These are phyloP conservation scores for Aleiodes leptofemur DNA, from an alignment of 2,888 invertebrate genomes.

Conservation along the genomic window DNA sequence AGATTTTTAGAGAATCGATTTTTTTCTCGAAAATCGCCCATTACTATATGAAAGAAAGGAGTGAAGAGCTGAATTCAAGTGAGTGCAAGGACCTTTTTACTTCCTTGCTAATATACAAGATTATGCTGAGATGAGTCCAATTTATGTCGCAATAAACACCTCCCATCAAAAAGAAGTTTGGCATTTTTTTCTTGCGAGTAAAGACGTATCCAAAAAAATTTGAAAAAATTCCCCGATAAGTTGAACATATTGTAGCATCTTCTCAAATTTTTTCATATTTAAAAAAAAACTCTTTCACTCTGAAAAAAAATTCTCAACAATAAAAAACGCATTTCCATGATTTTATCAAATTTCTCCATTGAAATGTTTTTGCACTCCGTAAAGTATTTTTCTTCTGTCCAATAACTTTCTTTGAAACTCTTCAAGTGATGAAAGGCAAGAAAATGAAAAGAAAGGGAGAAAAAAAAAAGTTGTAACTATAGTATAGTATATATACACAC, in stretches of 20 bases:
- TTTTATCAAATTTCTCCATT: no score
- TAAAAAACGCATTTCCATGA: no score
- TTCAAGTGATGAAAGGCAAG: not conserved
- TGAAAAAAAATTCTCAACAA: no score
- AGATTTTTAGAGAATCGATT: no score
- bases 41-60: no score
- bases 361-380: not conserved
- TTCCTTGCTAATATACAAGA: constrained; percentile 55
- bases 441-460: not conserved
- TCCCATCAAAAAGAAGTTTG: no score
- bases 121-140: constrained; percentile 67
- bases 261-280: not conserved
- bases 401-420: constrained; percentile 10
- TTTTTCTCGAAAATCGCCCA: no score
- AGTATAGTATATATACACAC: not conserved
- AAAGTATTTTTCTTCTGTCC: constrained; percentile 12
- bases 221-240: no score
- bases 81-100: not conserved
- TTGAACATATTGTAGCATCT: not conserved
- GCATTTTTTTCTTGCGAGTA: no score
- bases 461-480: constrained; percentile 5
- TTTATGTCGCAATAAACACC: constrained; percentile 64
- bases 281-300: no score
- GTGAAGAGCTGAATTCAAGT: not conserved
- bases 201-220: no score